phyloP scores from a whole-genome alignment of 2,888 invertebrate species.

The Lysandra bellargus region DNA sequence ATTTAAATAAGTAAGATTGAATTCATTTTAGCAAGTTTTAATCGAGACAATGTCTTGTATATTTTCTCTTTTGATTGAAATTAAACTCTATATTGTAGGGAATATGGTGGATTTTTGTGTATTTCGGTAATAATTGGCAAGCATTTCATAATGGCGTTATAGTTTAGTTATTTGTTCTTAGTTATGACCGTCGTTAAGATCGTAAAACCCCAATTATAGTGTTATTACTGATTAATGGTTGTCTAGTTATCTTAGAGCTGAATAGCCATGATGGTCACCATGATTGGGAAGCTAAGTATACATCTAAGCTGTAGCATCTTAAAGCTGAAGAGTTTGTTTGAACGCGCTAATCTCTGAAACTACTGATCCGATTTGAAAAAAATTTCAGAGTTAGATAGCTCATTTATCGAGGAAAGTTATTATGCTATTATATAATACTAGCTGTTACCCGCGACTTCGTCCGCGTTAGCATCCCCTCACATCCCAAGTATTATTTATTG shows the following conservation, averaged over 20 bases:
- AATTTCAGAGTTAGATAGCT: no score
- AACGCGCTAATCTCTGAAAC: no score
- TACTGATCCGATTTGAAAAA: no score
- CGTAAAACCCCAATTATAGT: constrained; percentile 37
- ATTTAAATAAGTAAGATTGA: background rate
- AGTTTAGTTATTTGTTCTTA: constrained; percentile 53
- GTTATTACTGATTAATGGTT: constrained; percentile 17
- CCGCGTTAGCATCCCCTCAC: no score
- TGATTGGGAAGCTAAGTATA: no score
- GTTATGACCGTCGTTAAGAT: constrained; percentile 51
- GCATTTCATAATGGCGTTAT: constrained; percentile 66
- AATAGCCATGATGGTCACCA: no score
- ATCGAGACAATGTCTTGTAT: constrained; percentile 7
- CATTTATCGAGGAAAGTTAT: no score
- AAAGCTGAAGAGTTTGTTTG: no score
- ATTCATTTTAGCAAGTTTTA: constrained; percentile 24
- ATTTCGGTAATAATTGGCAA: constrained; percentile 52
- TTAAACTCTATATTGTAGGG: background rate
- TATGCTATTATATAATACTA: no score
- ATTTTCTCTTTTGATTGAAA: background rate
- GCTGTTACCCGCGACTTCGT: no score
- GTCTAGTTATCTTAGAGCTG: constrained; percentile 5
- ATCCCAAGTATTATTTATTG: no score
- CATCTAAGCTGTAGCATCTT: no score
- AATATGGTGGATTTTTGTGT: background rate